These are phyloP conservation scores for Vipera ursinii DNA, from an alignment of 2,797 vertebrate genomes.

Conservation along the genomic window DNA sequence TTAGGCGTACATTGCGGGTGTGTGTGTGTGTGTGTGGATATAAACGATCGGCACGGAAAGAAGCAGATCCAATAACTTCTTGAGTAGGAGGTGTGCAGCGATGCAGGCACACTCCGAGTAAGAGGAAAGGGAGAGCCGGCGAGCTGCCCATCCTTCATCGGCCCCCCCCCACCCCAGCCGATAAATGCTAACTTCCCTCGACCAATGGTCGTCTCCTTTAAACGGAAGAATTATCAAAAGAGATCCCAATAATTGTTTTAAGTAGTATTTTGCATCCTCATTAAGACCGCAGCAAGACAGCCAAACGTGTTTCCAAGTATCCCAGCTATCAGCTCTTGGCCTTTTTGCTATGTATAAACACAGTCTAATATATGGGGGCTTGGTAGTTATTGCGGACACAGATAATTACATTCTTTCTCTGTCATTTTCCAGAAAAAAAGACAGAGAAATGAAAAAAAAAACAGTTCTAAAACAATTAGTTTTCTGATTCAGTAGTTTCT, in stretches of 20 bases:
- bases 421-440: background rate
- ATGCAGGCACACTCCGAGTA: conserved; percentile 7
- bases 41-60: background rate
- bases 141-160: background rate
- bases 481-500: conserved; percentile 27
- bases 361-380: background rate
- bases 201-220: background rate
- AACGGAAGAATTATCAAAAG: conserved; percentile 24
- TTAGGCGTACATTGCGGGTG: background rate
- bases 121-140: conserved; percentile 8
- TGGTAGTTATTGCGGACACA: background rate
- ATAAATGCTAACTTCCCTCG: background rate
- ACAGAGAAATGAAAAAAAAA: background rate
- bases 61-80: no score
- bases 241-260: background rate
- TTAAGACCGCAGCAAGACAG: background rate
- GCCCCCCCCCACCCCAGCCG: background rate
- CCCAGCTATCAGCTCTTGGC: background rate
- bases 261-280: background rate
- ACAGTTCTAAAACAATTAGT: background rate
- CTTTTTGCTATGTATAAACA: background rate
- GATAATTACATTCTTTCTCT: background rate
- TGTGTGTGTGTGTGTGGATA: no score
- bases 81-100: background rate
- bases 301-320: background rate